Conservation (phyloP, 1,140 invertebrate species). For the Ooceraea biroi region DNA sequence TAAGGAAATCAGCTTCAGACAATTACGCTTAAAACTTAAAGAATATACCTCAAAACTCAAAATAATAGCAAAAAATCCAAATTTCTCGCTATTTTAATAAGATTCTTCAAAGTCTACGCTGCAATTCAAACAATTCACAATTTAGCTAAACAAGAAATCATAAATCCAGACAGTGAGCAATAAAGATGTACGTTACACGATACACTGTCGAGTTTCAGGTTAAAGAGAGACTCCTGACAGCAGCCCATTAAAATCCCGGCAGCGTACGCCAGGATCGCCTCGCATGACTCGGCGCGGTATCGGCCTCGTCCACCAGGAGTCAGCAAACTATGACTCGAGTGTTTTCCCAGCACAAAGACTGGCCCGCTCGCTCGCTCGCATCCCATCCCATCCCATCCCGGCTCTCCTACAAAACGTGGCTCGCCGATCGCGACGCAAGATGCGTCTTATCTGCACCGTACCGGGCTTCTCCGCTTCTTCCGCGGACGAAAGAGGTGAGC, state of each 20-base stretch:
- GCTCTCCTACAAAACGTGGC: slow-evolving; percentile 39
- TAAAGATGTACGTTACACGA: slow-evolving; percentile 28
- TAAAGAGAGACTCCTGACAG: slow-evolving; percentile 47
- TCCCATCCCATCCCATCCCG: slow-evolving; percentile 17
- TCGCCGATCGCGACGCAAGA: slow-evolving; percentile 56
- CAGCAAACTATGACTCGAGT: slow-evolving; percentile 54
- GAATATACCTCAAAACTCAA: neutral
- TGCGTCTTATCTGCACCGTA: slow-evolving; percentile 54
- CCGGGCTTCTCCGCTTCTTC: slow-evolving; percentile 59
- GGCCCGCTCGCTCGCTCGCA: slow-evolving; percentile 24
- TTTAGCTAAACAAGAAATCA: neutral
- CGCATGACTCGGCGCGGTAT: slow-evolving; percentile 56
- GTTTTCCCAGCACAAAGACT: slow-evolving; percentile 45
- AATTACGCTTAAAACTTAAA: neutral
- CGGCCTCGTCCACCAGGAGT: slow-evolving; percentile 47
- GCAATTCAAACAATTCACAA: neutral
- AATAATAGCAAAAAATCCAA: neutral
- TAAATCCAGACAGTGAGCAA: neutral
- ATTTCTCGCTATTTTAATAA: neutral
- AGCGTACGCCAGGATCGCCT: slow-evolving; percentile 10
- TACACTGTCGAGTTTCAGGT: slow-evolving; percentile 43
- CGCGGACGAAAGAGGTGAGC: slow-evolving; percentile 68
- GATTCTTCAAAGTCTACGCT: neutral
- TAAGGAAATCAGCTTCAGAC: neutral
- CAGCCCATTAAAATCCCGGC: slow-evolving; percentile 48